Evolutionary conservation across 2,888 invertebrate genomes (phyloP).

Genomic region (Leuctra nigra): DNA sequence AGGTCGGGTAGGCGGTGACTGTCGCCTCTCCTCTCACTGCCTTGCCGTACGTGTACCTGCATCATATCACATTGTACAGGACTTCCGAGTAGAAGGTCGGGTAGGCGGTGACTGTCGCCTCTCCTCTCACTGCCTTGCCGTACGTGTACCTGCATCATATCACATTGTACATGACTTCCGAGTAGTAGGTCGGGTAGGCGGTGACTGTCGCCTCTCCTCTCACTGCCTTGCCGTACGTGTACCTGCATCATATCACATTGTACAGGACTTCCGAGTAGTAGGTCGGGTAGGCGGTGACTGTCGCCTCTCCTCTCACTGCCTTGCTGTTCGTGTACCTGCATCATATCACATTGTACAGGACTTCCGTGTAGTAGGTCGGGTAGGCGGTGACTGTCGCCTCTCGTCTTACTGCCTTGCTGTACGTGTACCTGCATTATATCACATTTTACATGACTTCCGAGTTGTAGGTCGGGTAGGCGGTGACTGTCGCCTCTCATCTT

Average conservation of each 20-base stretch:
- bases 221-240: slow-evolving; percentile 80
- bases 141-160: slow-evolving; percentile 64
- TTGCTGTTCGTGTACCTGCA: slow-evolving; percentile 76
- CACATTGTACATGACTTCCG: slow-evolving; percentile 58
- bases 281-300: slow-evolving; percentile 76
- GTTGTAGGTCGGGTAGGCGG: slow-evolving; percentile 75
- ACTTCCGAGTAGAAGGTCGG: slow-evolving; percentile 74
- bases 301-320: slow-evolving; percentile 78
- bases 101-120: slow-evolving; percentile 75
- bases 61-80: slow-evolving; percentile 47
- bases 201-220: slow-evolving; percentile 79
- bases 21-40: slow-evolving; percentile 82
- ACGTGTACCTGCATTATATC: slow-evolving; percentile 61
- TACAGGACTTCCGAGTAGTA: slow-evolving; percentile 72
- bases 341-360: slow-evolving; percentile 50
- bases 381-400: slow-evolving; percentile 78
- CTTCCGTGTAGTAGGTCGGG: slow-evolving; percentile 71
- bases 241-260: slow-evolving; percentile 46
- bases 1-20: slow-evolving; percentile 75
- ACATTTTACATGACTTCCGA: slow-evolving; percentile 62
- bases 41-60: slow-evolving; percentile 77
- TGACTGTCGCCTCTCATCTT: slow-evolving; percentile 76
- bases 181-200: slow-evolving; percentile 75
- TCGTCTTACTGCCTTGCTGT: slow-evolving; percentile 80
- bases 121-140: slow-evolving; percentile 80